Conservation (phyloP, 2,113 vertebrate species). For the Lepidothrix coronata region DNA sequence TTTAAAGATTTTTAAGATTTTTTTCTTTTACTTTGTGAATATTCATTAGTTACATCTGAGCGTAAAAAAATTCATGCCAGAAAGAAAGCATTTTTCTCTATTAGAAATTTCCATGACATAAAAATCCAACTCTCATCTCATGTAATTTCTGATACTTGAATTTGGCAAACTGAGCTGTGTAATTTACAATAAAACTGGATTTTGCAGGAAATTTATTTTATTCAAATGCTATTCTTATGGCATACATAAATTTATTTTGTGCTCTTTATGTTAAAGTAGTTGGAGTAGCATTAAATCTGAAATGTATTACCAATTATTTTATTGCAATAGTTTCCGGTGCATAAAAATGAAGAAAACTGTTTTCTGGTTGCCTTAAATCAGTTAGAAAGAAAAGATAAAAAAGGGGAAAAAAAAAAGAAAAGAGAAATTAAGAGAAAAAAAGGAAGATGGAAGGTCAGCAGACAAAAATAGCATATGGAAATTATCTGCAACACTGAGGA, state of each 20-base stretch:
- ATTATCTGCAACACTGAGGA: neutral
- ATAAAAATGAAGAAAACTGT: neutral
- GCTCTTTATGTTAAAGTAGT: neutral
- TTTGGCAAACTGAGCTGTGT: neutral
- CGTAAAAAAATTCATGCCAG: neutral
- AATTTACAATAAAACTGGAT: neutral
- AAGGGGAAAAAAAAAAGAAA: neutral
- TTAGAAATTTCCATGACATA: neutral
- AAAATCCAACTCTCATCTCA: neutral
- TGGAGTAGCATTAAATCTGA: neutral
- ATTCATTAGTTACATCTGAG: neutral
- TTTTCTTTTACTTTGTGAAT: neutral
- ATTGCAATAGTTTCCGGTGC: neutral
- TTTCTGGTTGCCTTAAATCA: neutral
- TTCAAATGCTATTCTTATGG: neutral
- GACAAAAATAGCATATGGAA: slow-evolving; percentile 12
- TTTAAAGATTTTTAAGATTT: neutral
- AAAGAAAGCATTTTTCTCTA: neutral
- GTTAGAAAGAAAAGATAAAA: neutral
- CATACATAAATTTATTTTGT: neutral
- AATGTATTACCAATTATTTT: neutral
- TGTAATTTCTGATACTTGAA: neutral
- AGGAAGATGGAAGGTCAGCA: neutral
- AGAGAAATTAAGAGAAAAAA: neutral
- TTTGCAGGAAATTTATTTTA: neutral